Evolutionary conservation across 2,888 invertebrate genomes (phyloP).

Genomic region (Chydorus sphaericus): DNA sequence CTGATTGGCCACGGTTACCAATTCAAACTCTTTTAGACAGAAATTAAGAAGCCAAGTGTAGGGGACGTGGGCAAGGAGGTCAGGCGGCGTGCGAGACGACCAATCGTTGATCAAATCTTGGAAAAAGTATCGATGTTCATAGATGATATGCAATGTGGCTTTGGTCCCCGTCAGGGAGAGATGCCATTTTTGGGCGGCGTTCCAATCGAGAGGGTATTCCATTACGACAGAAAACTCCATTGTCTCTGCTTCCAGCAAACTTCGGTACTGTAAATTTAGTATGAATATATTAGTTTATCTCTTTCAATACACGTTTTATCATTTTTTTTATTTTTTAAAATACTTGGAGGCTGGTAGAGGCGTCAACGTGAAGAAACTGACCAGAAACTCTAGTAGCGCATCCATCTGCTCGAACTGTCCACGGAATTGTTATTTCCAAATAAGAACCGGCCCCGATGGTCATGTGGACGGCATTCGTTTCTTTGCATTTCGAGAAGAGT

Average conservation of each 20-base stretch:
- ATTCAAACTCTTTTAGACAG: constrained; percentile 83
- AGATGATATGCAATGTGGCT: constrained; percentile 80
- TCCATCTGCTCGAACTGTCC: constrained; percentile 75
- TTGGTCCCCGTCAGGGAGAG: constrained; percentile 84
- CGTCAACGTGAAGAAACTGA: constrained; percentile 83
- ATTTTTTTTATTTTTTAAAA: background rate
- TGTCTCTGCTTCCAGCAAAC: constrained; percentile 85
- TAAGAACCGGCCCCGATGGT: constrained; percentile 91
- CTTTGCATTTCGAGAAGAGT: constrained; percentile 82
- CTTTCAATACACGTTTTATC: background rate
- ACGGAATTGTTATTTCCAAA: constrained; percentile 88
- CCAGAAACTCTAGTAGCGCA: constrained; percentile 84
- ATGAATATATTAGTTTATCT: background rate
- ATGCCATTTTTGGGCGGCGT: constrained; percentile 90
- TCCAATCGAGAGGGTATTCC: constrained; percentile 88
- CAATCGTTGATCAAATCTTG: constrained; percentile 93
- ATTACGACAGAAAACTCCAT: constrained; percentile 76
- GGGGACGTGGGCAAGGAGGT: constrained; percentile 86
- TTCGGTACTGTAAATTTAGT: constrained; percentile 46
- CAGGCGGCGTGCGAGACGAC: constrained; percentile 84
- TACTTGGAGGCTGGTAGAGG: constrained; percentile 77
- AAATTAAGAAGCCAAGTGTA: constrained; percentile 91
- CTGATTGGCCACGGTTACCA: constrained; percentile 84
- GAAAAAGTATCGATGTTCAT: constrained; percentile 90
- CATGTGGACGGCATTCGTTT: constrained; percentile 93